These are phyloP conservation scores for Labeo catla DNA, from an alignment of 2,113 vertebrate genomes.

Conservation along the genomic window DNA sequence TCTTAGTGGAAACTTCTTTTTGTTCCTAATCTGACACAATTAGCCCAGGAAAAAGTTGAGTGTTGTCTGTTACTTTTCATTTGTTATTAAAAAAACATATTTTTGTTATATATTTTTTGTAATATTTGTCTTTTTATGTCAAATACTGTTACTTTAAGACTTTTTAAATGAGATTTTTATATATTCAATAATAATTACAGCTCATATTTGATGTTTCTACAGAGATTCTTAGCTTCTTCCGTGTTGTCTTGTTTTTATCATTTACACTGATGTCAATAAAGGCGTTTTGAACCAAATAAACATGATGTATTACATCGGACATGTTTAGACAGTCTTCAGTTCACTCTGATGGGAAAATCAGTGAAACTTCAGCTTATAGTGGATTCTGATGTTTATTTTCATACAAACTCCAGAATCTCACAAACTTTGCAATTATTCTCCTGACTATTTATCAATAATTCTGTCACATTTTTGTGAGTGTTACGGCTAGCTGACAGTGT, in stretches of 20 bases:
- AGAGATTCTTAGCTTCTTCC: no score
- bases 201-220: no score
- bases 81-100: no score
- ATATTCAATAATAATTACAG: background rate
- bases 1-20: no score
- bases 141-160: background rate
- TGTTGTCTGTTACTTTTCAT: no score
- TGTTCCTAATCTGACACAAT: no score
- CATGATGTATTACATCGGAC: background rate
- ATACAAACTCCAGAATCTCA: no score
- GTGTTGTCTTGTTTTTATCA: background rate
- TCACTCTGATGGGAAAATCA: background rate
- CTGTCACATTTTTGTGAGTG: background rate
- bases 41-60: no score
- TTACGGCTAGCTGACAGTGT: background rate
- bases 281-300: background rate
- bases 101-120: background rate
- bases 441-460: background rate
- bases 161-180: background rate
- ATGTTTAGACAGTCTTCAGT: background rate
- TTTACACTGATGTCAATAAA: background rate
- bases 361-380: background rate
- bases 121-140: background rate
- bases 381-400: background rate
- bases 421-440: background rate